Percentiles rank a stretch among this genome's conserved stretches.
These are phyloP conservation scores for Cossypha dichroa DNA, from an alignment of 2,797 vertebrate genomes.

Conservation along the genomic window DNA sequence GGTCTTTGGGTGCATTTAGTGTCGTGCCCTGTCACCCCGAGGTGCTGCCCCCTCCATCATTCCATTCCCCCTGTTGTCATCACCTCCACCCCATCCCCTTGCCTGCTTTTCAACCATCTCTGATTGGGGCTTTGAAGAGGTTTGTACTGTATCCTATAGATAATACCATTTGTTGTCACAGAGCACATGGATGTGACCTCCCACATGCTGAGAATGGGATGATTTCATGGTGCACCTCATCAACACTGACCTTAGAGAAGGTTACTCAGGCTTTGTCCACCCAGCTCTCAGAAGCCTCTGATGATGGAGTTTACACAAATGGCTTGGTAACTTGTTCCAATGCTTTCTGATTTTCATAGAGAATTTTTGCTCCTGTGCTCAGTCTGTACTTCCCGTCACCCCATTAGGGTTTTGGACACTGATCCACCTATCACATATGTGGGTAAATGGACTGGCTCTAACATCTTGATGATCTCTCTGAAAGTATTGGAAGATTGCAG, in stretches of 20 bases:
- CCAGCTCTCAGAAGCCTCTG: background rate
- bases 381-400: background rate
- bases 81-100: too few relatives aligned
- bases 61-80: background rate
- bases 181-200: background rate
- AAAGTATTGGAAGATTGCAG: background rate
- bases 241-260: background rate
- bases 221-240: background rate
- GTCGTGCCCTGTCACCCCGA: fast-evolving
- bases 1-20: background rate
- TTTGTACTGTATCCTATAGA: background rate
- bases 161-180: background rate
- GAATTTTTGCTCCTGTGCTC: background rate
- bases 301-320: background rate
- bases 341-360: background rate
- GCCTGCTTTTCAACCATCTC: background rate
- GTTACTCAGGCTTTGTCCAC: background rate
- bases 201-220: background rate
- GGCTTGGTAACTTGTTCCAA: background rate
- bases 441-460: background rate
- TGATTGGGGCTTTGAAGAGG: background rate
- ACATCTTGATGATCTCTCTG: background rate
- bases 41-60: background rate
- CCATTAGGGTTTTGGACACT: background rate
- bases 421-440: background rate